phyloP scores from a whole-genome alignment of 2,888 invertebrate species.

The Caenorhabditis sinica region DNA sequence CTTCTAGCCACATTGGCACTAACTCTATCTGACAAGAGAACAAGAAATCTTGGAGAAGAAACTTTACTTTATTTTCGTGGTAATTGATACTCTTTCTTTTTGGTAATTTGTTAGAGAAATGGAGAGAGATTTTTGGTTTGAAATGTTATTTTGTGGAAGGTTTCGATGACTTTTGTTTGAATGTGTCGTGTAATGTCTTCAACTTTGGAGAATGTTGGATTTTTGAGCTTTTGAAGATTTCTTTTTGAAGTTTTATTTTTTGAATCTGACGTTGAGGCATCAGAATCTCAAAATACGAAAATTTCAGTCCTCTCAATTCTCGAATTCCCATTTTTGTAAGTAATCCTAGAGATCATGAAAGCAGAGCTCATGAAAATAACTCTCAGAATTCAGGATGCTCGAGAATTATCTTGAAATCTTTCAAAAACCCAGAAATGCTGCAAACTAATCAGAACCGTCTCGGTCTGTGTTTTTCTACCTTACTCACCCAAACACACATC shows the following conservation, averaged over 20 bases:
- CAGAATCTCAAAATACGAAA: no score
- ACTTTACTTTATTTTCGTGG: constrained; percentile 8
- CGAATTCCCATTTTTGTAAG: no score
- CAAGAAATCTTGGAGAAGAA: not conserved
- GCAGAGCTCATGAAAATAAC: no score
- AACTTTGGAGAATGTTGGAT: not conserved
- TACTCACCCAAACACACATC: constrained; percentile 14
- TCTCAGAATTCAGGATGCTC: no score
- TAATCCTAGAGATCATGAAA: no score
- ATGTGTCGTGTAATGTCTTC: not conserved
- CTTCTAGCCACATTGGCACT: not conserved
- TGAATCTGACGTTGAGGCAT: not conserved
- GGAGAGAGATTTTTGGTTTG: constrained; percentile 1
- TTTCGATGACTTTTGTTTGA: not conserved
- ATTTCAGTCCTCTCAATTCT: no score
- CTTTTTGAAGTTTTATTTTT: not conserved
- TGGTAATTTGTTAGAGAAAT: not conserved
- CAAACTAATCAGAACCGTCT: not conserved
- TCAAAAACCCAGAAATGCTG: not conserved
- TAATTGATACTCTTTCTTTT: constrained; percentile 18
- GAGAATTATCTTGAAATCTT: no score
- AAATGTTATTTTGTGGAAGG: not conserved
- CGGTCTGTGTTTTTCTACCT: not conserved
- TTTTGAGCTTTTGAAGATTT: not conserved
- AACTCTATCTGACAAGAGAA: constrained; percentile 43